These are phyloP conservation scores for Oncorhynchus kisutch DNA, from an alignment of 2,113 vertebrate species.

Conservation along the genomic window DNA sequence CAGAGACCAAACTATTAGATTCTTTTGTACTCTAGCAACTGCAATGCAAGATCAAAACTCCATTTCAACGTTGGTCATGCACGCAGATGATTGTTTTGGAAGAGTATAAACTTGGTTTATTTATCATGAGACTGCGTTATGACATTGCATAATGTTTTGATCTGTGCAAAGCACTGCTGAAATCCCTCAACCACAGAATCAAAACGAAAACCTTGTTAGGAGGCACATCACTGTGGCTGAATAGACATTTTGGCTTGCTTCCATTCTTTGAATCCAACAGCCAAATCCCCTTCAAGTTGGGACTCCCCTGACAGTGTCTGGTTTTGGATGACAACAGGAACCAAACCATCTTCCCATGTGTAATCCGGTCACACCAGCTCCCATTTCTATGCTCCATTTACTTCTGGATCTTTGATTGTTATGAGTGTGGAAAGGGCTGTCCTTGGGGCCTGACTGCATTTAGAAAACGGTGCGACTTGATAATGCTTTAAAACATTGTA, in stretches of 20 bases:
- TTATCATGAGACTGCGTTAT: not conserved
- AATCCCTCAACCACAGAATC: not conserved
- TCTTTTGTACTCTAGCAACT: too few species aligned
- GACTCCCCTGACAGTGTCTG: not conserved
- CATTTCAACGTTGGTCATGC: too few species aligned
- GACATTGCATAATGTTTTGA: not conserved
- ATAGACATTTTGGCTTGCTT: not conserved
- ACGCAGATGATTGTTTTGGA: not conserved
- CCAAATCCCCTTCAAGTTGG: not conserved
- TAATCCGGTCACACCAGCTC: not conserved
- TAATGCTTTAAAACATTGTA: not conserved
- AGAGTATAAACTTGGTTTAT: not conserved
- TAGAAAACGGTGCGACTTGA: not conserved
- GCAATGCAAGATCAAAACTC: too few species aligned
- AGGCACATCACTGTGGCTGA: not conserved
- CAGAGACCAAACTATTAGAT: too few species aligned
- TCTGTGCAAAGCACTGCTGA: not conserved
- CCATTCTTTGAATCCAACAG: not conserved
- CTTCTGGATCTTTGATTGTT: not conserved
- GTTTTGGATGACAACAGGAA: slow-evolving; percentile 2
- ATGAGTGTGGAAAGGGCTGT: not conserved
- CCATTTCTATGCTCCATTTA: not conserved
- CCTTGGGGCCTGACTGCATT: not conserved
- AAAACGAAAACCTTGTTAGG: not conserved
- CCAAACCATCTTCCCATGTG: not conserved